Evolutionary conservation across 1,140 invertebrate species (phyloP).

Genomic region (Papilio xuthus): DNA sequence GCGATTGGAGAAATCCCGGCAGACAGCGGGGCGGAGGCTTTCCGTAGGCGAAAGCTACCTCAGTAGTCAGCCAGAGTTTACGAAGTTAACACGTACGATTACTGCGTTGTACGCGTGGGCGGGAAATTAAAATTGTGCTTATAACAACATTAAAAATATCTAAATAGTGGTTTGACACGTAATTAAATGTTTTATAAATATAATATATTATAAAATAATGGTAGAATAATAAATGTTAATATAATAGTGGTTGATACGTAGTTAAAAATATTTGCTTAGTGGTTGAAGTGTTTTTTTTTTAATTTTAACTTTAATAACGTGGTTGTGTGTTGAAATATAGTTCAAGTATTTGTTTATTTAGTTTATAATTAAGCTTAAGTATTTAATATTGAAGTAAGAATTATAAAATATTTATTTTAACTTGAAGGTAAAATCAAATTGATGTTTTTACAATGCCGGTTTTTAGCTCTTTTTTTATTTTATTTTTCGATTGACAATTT

Average conservation of each 20-base stretch:
- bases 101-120: slow-evolving; percentile 7
- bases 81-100: not conserved
- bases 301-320: not conserved
- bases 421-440: not conserved
- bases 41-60: not conserved
- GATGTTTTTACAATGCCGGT: not conserved
- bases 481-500: not conserved
- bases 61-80: slow-evolving; percentile 23
- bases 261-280: not conserved
- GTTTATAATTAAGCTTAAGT: not conserved
- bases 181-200: too few relatives aligned
- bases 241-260: not conserved
- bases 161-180: not conserved
- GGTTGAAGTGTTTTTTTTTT: not conserved
- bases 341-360: not conserved
- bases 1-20: slow-evolving; percentile 17
- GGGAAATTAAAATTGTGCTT: slow-evolving; percentile 16
- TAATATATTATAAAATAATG: not conserved
- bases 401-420: not conserved
- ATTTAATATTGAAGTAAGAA: not conserved
- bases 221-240: too few relatives aligned
- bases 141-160: not conserved
- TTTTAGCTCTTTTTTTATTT: not conserved
- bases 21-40: slow-evolving; percentile 17
- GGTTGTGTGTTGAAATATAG: not conserved